phyloP scores from a whole-genome alignment of 2,888 invertebrate genomes.

The Oscheius sp. region DNA sequence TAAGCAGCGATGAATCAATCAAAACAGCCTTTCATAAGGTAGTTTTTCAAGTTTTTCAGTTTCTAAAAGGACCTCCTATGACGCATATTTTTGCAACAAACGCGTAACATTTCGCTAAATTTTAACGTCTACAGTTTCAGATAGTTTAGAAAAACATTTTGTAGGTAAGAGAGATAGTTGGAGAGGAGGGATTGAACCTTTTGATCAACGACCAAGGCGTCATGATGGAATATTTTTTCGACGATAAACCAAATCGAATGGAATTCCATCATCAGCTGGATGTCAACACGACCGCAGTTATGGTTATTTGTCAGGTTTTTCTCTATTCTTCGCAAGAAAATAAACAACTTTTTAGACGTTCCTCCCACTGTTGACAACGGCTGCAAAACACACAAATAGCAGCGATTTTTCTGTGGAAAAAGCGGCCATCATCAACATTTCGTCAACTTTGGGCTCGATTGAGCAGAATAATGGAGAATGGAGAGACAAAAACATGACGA shows the following conservation, averaged over 20 bases:
- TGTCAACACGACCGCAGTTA: not conserved
- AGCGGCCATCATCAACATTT: constrained; percentile 7
- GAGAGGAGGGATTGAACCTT: constrained; percentile 4
- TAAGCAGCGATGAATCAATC: not conserved
- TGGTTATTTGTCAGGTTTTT: constrained; percentile 1
- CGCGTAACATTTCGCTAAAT: no score
- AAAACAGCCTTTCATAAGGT: not conserved
- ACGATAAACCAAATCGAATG: not conserved
- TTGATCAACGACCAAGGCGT: constrained; percentile 15
- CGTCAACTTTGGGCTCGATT: constrained; percentile 1
- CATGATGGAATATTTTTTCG: not conserved
- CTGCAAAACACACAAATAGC: not conserved
- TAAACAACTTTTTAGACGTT: constrained; percentile 5
- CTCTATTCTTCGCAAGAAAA: not conserved
- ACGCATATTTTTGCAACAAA: no score
- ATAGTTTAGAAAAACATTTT: no score
- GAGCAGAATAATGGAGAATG: constrained; percentile 11
- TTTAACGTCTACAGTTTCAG: no score
- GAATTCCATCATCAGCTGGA: constrained; percentile 1
- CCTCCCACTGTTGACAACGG: not conserved
- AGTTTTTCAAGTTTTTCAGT: not conserved
- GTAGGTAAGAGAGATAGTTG: not conserved
- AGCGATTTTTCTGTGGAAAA: not conserved
- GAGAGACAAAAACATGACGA: not conserved
- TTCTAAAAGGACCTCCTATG: not conserved